phyloP scores from a whole-genome alignment of 2,113 vertebrate species.

The Drymodes brunneopygia region DNA sequence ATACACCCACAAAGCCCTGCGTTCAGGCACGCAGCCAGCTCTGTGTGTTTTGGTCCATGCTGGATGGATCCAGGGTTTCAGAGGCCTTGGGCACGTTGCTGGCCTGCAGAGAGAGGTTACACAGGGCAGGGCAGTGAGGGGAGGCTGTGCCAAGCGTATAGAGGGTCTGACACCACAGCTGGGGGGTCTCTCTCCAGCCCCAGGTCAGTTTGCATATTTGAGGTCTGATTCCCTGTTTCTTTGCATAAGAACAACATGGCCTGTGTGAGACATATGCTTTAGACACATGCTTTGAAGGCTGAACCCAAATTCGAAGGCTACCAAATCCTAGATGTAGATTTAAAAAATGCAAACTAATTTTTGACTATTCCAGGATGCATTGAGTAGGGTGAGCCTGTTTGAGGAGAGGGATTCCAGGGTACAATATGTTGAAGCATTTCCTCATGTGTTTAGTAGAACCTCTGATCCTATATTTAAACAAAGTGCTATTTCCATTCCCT shows the following conservation, averaged over 20 bases:
- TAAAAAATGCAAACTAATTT: neutral
- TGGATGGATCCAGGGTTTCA: conserved; percentile 9
- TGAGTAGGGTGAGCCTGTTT: neutral
- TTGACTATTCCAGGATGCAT: neutral
- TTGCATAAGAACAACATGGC: neutral
- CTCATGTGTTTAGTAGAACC: neutral
- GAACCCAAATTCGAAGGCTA: neutral
- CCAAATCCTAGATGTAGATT: neutral
- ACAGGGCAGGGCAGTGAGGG: neutral
- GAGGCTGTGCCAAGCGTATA: accelerated
- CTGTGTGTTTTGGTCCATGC: neutral
- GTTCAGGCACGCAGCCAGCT: neutral
- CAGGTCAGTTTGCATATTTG: neutral
- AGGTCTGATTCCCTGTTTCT: neutral
- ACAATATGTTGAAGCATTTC: neutral
- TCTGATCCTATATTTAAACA: neutral
- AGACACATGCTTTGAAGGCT: neutral
- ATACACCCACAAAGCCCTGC: conserved; percentile 18
- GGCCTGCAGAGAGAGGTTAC: neutral
- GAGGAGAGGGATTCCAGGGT: neutral
- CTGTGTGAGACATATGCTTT: neutral
- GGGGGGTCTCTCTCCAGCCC: neutral
- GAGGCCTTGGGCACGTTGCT: neutral
- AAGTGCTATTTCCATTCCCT: neutral
- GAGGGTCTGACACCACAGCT: neutral